Evolutionary conservation across 2,888 invertebrate species (phyloP).

Genomic region (Neocrepidodera transversa): DNA sequence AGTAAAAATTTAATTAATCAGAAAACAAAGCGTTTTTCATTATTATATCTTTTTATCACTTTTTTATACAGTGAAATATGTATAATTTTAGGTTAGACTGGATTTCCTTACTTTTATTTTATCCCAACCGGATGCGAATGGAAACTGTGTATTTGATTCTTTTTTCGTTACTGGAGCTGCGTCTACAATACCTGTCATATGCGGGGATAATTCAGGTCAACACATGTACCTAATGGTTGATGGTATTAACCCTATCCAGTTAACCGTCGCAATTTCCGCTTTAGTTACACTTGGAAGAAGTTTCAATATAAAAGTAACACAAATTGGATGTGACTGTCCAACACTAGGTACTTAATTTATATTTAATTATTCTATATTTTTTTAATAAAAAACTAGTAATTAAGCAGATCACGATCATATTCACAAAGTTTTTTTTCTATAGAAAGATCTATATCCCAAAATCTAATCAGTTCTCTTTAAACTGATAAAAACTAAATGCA

Average conservation of each 20-base stretch:
- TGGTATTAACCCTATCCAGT: slow-evolving; percentile 70
- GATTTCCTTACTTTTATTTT: slow-evolving; percentile 78
- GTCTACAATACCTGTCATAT: slow-evolving; percentile 75
- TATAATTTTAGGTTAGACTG: slow-evolving; percentile 74
- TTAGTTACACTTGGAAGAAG: slow-evolving; percentile 68
- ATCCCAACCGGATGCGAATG: slow-evolving; percentile 77
- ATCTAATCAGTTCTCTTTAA: too few relatives aligned
- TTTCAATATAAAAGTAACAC: slow-evolving; percentile 79
- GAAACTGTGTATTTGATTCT: slow-evolving; percentile 74
- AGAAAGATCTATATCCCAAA: too few relatives aligned
- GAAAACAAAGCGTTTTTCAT: too few relatives aligned
- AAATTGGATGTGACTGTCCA: slow-evolving; percentile 75
- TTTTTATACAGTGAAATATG: too few relatives aligned
- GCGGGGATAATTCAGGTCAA: slow-evolving; percentile 83
- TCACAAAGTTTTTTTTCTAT: too few relatives aligned
- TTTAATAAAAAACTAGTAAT: too few relatives aligned
- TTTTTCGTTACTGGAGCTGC: slow-evolving; percentile 75
- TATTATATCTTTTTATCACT: too few relatives aligned
- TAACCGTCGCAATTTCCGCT: slow-evolving; percentile 70
- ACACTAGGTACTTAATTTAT: slow-evolving; percentile 68
- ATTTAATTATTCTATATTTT: background rate
- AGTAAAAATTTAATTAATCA: too few relatives aligned
- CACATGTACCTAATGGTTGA: slow-evolving; percentile 80
- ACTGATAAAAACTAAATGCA: too few relatives aligned
- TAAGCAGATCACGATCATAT: background rate